phyloP scores from a whole-genome alignment of 2,888 invertebrate species.

The Sinodicranocentrus sp. region DNA sequence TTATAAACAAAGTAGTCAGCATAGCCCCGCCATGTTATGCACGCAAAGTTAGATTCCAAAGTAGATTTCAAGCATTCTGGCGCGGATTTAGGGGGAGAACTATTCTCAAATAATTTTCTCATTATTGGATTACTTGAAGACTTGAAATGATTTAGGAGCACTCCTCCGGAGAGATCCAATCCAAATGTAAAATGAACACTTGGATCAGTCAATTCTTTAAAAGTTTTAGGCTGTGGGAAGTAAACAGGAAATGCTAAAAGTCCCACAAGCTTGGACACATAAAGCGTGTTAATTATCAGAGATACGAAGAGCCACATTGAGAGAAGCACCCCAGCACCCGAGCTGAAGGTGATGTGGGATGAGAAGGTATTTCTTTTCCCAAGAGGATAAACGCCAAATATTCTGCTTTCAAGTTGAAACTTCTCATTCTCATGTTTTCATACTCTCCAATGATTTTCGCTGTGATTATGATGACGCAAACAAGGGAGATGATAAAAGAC shows the following conservation, averaged over 20 bases:
- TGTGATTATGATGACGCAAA: not conserved
- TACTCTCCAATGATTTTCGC: conserved; percentile 1
- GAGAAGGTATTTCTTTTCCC: conserved; percentile 24
- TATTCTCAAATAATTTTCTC: conserved; percentile 12
- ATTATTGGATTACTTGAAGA: conserved; percentile 33
- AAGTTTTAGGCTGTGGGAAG: conserved; percentile 37
- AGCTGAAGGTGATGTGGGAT: conserved; percentile 5
- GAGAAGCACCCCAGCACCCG: conserved; percentile 24
- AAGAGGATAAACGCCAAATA: conserved; percentile 27
- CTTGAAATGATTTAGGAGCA: conserved; percentile 24
- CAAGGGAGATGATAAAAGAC: conserved; percentile 4
- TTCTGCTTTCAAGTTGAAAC: not conserved
- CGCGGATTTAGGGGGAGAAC: not conserved
- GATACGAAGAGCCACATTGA: conserved; percentile 32
- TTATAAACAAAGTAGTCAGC: conserved; percentile 1
- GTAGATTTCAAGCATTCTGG: conserved; percentile 19
- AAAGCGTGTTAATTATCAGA: conserved; percentile 33
- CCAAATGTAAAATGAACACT: conserved; percentile 26
- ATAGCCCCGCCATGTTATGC: conserved; percentile 33
- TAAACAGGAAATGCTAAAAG: conserved; percentile 41
- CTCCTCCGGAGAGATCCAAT: conserved; percentile 37
- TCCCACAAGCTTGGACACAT: conserved; percentile 53
- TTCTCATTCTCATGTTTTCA: not conserved
- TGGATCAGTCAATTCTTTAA: conserved; percentile 40
- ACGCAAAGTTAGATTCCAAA: conserved; percentile 1